Percentiles rank a stretch among this genome's conserved stretches.
Evolutionary conservation across 2,113 vertebrate genomes (phyloP).

Genomic region (Gorsachius goisagi): DNA sequence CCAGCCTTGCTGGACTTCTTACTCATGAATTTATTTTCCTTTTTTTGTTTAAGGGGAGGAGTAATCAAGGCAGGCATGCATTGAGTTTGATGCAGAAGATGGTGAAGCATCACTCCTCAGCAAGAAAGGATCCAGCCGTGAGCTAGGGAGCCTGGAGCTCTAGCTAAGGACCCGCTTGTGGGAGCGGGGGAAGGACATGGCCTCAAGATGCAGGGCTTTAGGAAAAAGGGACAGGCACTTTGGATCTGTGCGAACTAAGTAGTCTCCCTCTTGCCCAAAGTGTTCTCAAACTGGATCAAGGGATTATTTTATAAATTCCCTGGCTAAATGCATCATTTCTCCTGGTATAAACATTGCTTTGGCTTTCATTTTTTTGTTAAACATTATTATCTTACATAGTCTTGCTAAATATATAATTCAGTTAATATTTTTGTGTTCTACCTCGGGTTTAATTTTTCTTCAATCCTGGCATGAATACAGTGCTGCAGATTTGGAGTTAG

Average conservation of each 20-base stretch:
- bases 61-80: background rate
- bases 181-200: background rate
- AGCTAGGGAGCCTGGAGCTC: background rate
- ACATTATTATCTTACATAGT: background rate
- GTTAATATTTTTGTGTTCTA: background rate
- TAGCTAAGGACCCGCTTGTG: background rate
- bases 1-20: background rate
- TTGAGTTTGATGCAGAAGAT: background rate
- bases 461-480: background rate
- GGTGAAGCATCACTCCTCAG: background rate
- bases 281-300: background rate
- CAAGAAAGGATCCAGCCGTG: background rate
- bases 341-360: background rate
- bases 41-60: background rate
- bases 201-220: background rate
- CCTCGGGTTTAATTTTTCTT: background rate
- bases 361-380: background rate
- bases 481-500: background rate
- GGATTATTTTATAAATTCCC: background rate
- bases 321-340: background rate
- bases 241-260: background rate
- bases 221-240: background rate
- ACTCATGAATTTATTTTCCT: background rate
- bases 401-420: background rate
- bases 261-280: rapidly evolving